Evolutionary conservation across 2,888 invertebrate genomes (phyloP), one percentile per base, ranked within the genome.

Genomic region (Tinea pellionella): DNA sequence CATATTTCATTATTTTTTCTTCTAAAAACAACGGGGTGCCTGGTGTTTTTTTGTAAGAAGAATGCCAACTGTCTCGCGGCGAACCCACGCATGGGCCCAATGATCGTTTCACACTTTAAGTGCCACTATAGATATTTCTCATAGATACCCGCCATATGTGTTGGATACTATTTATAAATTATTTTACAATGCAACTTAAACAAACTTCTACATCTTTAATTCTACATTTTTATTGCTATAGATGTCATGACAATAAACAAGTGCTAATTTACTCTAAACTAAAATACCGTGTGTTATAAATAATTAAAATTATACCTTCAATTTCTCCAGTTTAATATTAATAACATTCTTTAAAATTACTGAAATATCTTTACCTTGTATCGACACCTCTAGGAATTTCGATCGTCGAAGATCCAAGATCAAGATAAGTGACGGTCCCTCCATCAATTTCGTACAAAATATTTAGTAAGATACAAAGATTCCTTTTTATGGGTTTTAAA

Each of bases 341-440:
- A 37, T 37, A 37, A 37, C 37, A 37, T 37, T 37, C 8, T 24
- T 59, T 15, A 59, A 59, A 63, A 72, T 73, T 69, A 70, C 69
- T 67, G 69, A 73, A 78, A 81, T 82, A 75, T 71, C 77, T 73
- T 66, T 66, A 68, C 66, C 69, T 73, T 80, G 80, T 84, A 86
- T 86, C 78, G 83, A 86, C 87, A 87, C 87, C 86, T 87, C 79
- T 77, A 85, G 76, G 85, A 87, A 86, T 87, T 80, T 85, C 80
- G 78, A 85, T 82, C 72, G 77, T 67, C 72, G 75, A 66, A 75
- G 85, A 86, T 85, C 72, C 69, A 62, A 73, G 72, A 67, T 70
- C 65, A 65, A 71, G 87, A 87, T 87, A 84, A 80, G 68, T 69
- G 66, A 72, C 68, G 74, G 77, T 78, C 71, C 76, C 79, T 72